Evolutionary conservation across 2,888 invertebrate species (phyloP), one percentile per base, ranked within the genome.

Genomic region (Parascotia fuliginaria): DNA sequence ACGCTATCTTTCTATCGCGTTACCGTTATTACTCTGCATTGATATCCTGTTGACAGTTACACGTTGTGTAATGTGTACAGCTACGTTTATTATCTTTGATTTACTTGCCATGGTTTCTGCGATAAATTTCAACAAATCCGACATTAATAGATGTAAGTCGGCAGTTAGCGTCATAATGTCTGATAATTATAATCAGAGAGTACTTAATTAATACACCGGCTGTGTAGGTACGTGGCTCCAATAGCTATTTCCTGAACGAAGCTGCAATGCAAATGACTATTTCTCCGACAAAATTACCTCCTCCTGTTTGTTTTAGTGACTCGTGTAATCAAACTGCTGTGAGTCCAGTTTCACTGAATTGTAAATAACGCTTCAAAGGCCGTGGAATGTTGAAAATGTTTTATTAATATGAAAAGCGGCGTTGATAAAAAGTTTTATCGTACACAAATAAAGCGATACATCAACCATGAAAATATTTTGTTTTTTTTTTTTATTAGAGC

Each of bases 201-300:
- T 54, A 55, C 60, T 75, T 74, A 77, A n/a, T n/a, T n/a, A n/a
- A 70, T 62, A 66, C 61, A 54, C 71, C 60, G 68, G 48, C 55
- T 42, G 42, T 38, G 39, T 24, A 50, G 42, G 50, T 46, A 46
- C 57, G 50, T 43, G 55, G 48, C 41, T 51, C 49, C 54, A 55
- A 73, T 51, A 56, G 57, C 60, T 51, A 82, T 81, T 84, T 82
- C 81, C 83, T 78, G 79, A 72, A 72, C 73, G 71, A n/a, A 64
- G 62, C 68, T 64, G 60, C 70, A 65, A 76, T 75, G 79, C 81
- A 78, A 83, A 83, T 80, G 74, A 72, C 73, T 69, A 61, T 61
- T 66, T 48, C 56, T 70, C 70, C 65, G 70, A 70, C 78, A 67
- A 72, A 75, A 77, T 78, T 67, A 55, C 55, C 59, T 61, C 59